These are phyloP conservation scores for Odontomyia ornata DNA, from an alignment of 2,888 invertebrate species.

Conservation along the genomic window DNA sequence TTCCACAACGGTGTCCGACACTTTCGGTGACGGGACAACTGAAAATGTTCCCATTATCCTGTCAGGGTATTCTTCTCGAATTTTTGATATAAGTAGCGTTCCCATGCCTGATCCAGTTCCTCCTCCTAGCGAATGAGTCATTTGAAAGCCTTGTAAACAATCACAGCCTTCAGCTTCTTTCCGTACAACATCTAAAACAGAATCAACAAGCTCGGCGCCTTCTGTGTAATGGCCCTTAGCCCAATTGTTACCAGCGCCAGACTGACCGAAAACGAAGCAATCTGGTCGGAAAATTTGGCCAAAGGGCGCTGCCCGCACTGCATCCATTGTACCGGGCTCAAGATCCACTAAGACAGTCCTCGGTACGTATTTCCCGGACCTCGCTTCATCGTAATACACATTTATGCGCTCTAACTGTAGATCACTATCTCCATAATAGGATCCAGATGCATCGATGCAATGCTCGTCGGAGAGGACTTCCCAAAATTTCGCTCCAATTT, in stretches of 20 bases:
- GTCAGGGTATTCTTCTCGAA: conserved; percentile 87
- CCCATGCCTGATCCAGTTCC: conserved; percentile 92
- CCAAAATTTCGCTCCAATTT: conserved; percentile 97
- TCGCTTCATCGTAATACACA: conserved; percentile 95
- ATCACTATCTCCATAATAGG: conserved; percentile 90
- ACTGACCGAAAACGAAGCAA: conserved; percentile 93
- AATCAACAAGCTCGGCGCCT: conserved; percentile 87
- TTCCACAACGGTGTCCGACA: conserved; percentile 71
- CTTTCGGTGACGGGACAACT: conserved; percentile 86
- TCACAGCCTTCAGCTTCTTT: conserved; percentile 92
- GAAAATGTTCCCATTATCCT: conserved; percentile 89
- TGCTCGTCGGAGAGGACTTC: conserved; percentile 96
- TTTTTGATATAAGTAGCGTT: conserved; percentile 85
- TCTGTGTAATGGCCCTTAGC: conserved; percentile 94
- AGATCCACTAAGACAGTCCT: conserved; percentile 92
- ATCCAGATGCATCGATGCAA: conserved; percentile 91
- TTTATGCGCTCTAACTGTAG: conserved; percentile 93
- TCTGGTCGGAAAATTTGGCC: conserved; percentile 94
- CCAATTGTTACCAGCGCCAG: conserved; percentile 88
- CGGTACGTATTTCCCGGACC: conserved; percentile 93
- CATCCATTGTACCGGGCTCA: conserved; percentile 98
- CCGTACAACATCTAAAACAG: conserved; percentile 83
- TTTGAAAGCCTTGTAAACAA: conserved; percentile 85
- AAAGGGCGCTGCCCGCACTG: conserved; percentile 92
- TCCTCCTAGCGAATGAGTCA: conserved; percentile 86